These are phyloP conservation scores for Sycophila sp. DNA, from an alignment of 1,140 invertebrate species.

Conservation along the genomic window DNA sequence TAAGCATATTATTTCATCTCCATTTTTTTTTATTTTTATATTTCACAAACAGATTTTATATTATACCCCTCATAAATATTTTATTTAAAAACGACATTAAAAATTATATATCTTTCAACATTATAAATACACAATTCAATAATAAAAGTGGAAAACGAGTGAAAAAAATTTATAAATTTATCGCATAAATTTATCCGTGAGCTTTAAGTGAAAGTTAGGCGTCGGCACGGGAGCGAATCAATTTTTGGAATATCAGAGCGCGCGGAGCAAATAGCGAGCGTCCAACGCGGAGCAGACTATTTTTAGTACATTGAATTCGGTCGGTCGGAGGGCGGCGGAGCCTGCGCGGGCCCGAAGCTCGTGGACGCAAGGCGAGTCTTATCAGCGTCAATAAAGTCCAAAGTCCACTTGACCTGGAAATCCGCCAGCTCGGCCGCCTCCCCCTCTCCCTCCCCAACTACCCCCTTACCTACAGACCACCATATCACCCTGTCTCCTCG, in stretches of 20 bases:
- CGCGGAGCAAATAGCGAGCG: neutral
- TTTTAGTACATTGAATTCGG: conserved; percentile 37
- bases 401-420: conserved; percentile 40
- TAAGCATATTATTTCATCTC: too few species aligned
- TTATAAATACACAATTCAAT: too few species aligned
- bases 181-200: too few species aligned
- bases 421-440: conserved; percentile 17
- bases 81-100: too few species aligned
- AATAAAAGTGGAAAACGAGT: too few species aligned
- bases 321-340: neutral
- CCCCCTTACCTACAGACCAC: neutral
- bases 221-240: too few species aligned
- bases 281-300: conserved; percentile 1
- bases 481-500: neutral
- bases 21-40: too few species aligned
- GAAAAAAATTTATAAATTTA: too few species aligned
- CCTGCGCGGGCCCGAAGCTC: neutral
- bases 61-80: too few species aligned
- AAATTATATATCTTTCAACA: too few species aligned
- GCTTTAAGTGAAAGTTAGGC: too few species aligned
- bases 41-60: too few species aligned
- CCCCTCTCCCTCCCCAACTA: neutral
- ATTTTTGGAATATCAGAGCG: conserved; percentile 20
- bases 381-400: conserved; percentile 38
- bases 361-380: neutral